Conservation (phyloP, 92 coral and sea anemone genomes). For the Muricea muricata region DNA sequence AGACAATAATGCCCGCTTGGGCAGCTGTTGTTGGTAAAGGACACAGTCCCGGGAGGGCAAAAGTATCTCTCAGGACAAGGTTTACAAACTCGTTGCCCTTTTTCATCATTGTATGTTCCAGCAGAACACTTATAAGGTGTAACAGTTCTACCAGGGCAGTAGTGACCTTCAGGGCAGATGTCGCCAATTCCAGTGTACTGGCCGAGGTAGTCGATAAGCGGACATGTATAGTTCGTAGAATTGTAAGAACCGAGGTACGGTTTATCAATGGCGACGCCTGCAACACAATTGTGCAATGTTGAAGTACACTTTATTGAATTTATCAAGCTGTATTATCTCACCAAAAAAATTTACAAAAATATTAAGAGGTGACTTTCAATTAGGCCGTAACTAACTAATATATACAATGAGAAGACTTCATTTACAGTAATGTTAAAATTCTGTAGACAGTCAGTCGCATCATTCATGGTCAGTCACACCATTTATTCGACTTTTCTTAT, state of each 20-base stretch:
- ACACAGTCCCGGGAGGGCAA: constrained; percentile 69
- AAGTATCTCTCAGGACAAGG: constrained; percentile 85
- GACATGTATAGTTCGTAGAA: constrained; percentile 83
- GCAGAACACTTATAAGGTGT: constrained; percentile 70
- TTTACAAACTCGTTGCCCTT: constrained; percentile 76
- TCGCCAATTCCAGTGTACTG: constrained; percentile 95
- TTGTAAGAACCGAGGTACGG: constrained; percentile 90
- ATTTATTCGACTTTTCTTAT: too few relatives aligned
- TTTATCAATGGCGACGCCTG: constrained; percentile 81
- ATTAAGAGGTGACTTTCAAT: too few relatives aligned
- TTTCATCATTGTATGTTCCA: constrained; percentile 84
- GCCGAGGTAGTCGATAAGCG: constrained; percentile 83
- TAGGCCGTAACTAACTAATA: too few relatives aligned
- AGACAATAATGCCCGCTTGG: constrained; percentile 94
- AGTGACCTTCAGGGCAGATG: constrained; percentile 94
- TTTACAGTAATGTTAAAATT: too few relatives aligned
- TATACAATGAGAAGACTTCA: too few relatives aligned
- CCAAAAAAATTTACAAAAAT: too few relatives aligned
- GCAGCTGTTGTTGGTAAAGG: constrained; percentile 69
- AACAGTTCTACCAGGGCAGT: constrained; percentile 73
- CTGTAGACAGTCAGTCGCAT: too few relatives aligned
- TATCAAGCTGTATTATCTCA: too few relatives aligned
- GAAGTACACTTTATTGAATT: too few relatives aligned
- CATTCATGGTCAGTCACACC: too few relatives aligned
- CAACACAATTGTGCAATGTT: background rate